phyloP scores from a whole-genome alignment of 2,113 vertebrate species.

The Rhea pennata region DNA sequence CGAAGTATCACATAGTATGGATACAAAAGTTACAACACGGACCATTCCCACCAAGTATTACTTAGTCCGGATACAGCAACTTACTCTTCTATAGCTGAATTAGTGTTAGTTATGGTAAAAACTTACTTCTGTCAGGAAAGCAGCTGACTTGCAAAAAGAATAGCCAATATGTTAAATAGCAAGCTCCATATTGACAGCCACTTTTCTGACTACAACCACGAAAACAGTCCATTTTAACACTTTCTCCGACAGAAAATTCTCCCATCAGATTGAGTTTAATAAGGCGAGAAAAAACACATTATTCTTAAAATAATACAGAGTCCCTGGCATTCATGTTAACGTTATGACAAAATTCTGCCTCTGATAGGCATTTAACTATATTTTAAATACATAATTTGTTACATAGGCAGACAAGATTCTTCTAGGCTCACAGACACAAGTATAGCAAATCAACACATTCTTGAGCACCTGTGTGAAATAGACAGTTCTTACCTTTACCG shows the following conservation, averaged over 20 bases:
- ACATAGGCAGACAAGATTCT: not conserved
- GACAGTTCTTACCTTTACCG: not conserved
- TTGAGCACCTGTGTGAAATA: not conserved
- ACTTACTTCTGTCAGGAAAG: not conserved
- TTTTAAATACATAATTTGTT: not conserved
- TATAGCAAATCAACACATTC: not conserved
- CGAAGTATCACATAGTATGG: no score
- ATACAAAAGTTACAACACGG: no score
- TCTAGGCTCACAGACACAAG: not conserved
- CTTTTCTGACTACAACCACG: not conserved
- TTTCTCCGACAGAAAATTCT: not conserved
- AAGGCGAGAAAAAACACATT: not conserved
- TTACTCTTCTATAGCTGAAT: not conserved
- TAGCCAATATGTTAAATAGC: not conserved
- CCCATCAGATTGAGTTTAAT: not conserved
- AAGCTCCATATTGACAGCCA: not conserved
- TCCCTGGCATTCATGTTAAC: not conserved
- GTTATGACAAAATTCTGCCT: not conserved
- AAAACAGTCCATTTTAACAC: not conserved
- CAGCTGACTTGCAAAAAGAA: not conserved
- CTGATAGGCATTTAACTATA: not conserved
- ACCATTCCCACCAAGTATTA: no score
- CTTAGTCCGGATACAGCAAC: no score
- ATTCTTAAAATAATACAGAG: not conserved
- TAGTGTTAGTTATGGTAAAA: not conserved